phyloP scores from a whole-genome alignment of 2,888 invertebrate species.

The Mesorhabditis belari region DNA sequence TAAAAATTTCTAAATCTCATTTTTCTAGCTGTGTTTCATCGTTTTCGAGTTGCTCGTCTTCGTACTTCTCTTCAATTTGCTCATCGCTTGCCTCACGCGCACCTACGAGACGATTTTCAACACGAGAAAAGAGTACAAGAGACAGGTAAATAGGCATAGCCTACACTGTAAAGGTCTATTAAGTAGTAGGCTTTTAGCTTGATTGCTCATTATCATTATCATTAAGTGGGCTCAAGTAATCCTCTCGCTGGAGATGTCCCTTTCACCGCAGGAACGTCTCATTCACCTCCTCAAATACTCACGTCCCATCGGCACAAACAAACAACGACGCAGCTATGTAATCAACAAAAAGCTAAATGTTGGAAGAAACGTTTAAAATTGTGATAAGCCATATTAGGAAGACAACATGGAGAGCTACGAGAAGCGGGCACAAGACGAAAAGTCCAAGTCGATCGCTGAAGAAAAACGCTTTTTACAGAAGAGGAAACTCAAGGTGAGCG shows the following conservation, averaged over 20 bases:
- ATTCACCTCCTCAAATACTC: slow-evolving; percentile 83
- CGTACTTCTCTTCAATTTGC: slow-evolving; percentile 87
- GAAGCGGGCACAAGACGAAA: slow-evolving; percentile 15
- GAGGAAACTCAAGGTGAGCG: slow-evolving; percentile 18
- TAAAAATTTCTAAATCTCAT: neutral
- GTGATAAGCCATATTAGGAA: neutral
- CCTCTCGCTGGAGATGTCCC: slow-evolving; percentile 87
- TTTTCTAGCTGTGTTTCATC: slow-evolving; percentile 63
- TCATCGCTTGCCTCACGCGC: slow-evolving; percentile 99
- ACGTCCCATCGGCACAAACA: slow-evolving; percentile 66
- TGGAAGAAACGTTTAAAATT: neutral
- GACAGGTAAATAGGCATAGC: slow-evolving; percentile 55
- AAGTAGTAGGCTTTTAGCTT: too few relatives aligned
- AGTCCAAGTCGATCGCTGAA: slow-evolving; percentile 16
- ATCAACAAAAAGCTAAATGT: slow-evolving; percentile 31
- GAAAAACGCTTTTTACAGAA: slow-evolving; percentile 25
- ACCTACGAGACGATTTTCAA: slow-evolving; percentile 96
- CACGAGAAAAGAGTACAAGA: slow-evolving; percentile 92
- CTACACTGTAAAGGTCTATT: too few relatives aligned
- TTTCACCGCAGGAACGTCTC: slow-evolving; percentile 71
- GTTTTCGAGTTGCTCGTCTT: slow-evolving; percentile 96
- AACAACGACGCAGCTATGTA: slow-evolving; percentile 45
- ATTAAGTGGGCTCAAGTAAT: slow-evolving; percentile 67
- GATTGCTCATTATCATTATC: neutral
- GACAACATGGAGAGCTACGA: slow-evolving; percentile 7